Base-by-base conservation (phyloP, 2,113 vertebrate genomes). In the Lophochroa leadbeateri region DNA sequence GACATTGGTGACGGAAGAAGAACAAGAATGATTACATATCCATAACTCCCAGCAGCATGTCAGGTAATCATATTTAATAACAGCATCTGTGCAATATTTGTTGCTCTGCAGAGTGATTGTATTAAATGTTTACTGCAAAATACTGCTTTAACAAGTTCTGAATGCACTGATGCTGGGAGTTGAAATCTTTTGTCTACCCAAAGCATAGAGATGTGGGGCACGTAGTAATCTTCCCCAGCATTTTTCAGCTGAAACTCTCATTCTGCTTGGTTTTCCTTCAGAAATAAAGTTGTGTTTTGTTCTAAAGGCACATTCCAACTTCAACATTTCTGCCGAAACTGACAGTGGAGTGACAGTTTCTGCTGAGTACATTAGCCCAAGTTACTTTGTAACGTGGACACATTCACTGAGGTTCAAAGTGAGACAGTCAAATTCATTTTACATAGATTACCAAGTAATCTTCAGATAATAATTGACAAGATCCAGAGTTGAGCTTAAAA, bases 21-120 rank as follows among this genome's bases (percentile, higher is more conserved):
- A 91, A 94, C 80, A 23, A 98, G 97, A 97, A 98, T 98, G 98
- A 97, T 95, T 92, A 92, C 98, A 96, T 95, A 98, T 96, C 97
- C 95, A 95, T 98, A 98, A 98, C 96, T 97, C 97, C 97, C 95
- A 98, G 97, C 98, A 98, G 97, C 96, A 98, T 98, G 98, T 98
- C 98, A 98, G 98, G 98, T 98, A 98, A 76, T 61, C 35, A 5
- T 55, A 29, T 80, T 64, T 89, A 3, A 1, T 67, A 69, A 61
- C 17, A 80, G 10, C 16, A 57, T 87, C 76, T 47, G 5, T 49
- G 33, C 37, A 72, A 16, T 92, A 44, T 78, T 76, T 81, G 35
- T 60, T 85, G 68, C 57, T 88, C 86, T 88, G 18, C 57, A 47
- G 43, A 68, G 10, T 70, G 33, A 67, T 65, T 67, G 18, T 74